A percentile compares a stretch with the other conserved stretches of the same genome.
Conservation (phyloP, 2,797 vertebrate species). For the Parauchenoglanis punctatus region DNA sequence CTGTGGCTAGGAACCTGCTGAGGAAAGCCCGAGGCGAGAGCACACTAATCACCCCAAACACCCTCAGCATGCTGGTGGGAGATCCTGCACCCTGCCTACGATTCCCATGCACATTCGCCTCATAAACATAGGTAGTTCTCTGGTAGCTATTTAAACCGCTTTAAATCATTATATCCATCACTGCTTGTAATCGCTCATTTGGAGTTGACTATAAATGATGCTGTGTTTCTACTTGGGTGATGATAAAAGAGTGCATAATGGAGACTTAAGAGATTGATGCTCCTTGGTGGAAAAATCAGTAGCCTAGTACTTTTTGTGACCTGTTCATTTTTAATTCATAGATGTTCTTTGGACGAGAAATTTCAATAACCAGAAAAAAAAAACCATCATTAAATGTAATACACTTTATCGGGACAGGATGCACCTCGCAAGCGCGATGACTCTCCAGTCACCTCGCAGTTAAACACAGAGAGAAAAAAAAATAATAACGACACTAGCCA, state of each 20-base stretch:
- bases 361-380: not conserved
- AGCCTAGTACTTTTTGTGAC: not conserved
- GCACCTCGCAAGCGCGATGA: not conserved
- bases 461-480: not conserved
- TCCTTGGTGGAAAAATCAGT: not conserved
- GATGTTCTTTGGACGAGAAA: not conserved
- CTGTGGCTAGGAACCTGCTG: constrained; percentile 54
- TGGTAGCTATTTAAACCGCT: constrained; percentile 11
- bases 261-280: not conserved
- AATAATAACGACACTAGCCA: not conserved
- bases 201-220: not conserved
- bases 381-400: not conserved
- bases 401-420: not conserved
- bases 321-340: not conserved
- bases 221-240: not conserved
- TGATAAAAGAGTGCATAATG: not conserved
- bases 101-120: constrained; percentile 20
- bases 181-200: not conserved
- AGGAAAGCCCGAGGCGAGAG: constrained; percentile 49
- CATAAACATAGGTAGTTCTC: constrained; percentile 5
- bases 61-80: constrained; percentile 34
- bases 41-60: constrained; percentile 44
- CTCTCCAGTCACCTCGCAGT: not conserved
- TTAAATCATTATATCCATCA: constrained; percentile 27
- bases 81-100: constrained; percentile 37